A percentile compares a stretch with the other conserved stretches of the same genome.
phyloP scores from a whole-genome alignment of 2,113 vertebrate species.

The Caretta caretta region DNA sequence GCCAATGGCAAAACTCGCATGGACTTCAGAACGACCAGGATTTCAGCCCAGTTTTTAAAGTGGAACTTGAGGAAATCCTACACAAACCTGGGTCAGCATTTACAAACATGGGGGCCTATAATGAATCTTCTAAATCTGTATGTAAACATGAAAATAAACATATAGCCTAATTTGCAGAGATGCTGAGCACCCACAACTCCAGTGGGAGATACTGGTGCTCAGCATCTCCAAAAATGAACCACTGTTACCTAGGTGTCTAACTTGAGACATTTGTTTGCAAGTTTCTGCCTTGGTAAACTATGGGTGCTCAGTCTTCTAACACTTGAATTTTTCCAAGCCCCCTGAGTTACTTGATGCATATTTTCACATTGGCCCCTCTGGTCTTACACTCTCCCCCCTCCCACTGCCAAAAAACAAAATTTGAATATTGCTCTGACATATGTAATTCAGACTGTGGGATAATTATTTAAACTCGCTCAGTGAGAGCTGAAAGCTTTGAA shows the following conservation, averaged over 20 bases:
- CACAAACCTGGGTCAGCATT: background rate
- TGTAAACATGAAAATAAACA: background rate
- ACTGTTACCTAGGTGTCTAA: background rate
- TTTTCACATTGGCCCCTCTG: background rate
- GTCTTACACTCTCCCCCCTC: background rate
- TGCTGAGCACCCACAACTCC: background rate
- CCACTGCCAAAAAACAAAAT: background rate
- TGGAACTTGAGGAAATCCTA: background rate
- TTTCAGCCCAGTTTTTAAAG: background rate
- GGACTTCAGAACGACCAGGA: background rate
- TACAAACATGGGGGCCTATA: background rate
- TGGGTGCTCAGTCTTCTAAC: background rate
- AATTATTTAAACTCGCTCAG: conserved; percentile 4
- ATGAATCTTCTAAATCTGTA: background rate
- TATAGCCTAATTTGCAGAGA: conserved; percentile 20
- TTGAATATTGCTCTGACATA: conserved; percentile 5
- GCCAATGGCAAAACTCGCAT: background rate
- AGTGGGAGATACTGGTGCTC: background rate
- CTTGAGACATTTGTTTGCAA: background rate
- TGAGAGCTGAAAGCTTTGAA: conserved; percentile 29
- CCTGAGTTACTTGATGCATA: background rate
- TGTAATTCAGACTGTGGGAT: background rate
- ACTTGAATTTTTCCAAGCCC: conserved; percentile 10
- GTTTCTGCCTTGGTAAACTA: conserved; percentile 4
- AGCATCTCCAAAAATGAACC: background rate